Conservation (phyloP, 2,797 vertebrate species). For the Cirrhinus mrigala region DNA sequence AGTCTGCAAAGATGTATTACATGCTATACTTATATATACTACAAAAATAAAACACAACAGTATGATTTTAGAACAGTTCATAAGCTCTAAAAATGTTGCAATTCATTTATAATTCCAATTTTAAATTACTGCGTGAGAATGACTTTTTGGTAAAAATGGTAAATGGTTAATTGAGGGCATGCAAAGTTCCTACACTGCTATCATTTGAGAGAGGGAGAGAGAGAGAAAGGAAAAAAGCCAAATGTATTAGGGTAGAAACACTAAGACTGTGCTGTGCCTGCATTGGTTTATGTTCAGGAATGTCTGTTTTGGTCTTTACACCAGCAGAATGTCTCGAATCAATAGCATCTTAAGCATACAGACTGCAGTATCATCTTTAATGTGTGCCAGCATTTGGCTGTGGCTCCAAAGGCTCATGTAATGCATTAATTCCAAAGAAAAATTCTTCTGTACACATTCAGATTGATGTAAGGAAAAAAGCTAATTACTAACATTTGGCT, state of each 20-base stretch:
- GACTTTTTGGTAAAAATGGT: neutral
- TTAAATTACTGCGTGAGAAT: neutral
- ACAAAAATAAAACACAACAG: neutral
- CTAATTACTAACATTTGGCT: neutral
- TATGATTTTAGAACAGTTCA: neutral
- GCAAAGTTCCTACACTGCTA: neutral
- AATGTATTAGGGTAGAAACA: neutral
- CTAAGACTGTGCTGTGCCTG: neutral
- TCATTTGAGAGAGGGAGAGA: neutral
- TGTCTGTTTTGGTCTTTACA: slow-evolving; percentile 11
- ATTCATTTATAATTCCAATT: neutral
- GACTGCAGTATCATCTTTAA: slow-evolving; percentile 6
- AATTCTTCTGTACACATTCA: neutral
- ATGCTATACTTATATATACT: neutral
- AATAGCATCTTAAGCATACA: neutral
- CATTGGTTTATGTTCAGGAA: neutral
- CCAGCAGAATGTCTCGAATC: neutral
- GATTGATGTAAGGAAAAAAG: neutral
- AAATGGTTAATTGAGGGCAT: neutral
- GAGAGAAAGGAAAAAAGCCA: neutral
- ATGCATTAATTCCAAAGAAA: slow-evolving; percentile 9
- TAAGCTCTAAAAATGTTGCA: neutral
- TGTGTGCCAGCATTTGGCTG: neutral
- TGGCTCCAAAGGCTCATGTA: neutral
- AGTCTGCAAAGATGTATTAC: neutral